These are phyloP conservation scores for Adineta ricciae DNA, from an alignment of 2,888 invertebrate genomes.

Conservation along the genomic window DNA sequence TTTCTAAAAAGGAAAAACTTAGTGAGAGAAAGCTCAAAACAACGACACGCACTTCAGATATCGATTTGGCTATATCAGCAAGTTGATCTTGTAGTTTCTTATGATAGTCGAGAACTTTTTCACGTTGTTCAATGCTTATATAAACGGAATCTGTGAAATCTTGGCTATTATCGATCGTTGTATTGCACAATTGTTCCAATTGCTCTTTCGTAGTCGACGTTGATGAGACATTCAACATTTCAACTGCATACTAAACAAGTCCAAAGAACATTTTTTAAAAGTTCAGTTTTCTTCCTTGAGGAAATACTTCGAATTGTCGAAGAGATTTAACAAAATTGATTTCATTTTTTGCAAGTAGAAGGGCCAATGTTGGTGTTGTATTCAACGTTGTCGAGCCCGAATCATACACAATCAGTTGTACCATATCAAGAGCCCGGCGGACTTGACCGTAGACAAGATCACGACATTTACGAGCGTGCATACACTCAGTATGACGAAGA, in stretches of 20 bases:
- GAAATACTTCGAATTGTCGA: constrained; percentile 7
- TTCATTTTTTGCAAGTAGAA: neutral
- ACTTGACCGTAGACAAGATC: constrained; percentile 90
- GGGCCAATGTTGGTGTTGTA: neutral
- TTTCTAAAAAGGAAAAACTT: neutral
- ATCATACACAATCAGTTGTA: constrained; percentile 91
- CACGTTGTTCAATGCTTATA: constrained; percentile 88
- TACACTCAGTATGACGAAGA: constrained; percentile 82
- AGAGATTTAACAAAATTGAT: constrained; percentile 14
- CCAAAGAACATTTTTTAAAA: neutral
- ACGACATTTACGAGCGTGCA: constrained; percentile 80
- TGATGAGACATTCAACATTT: constrained; percentile 72
- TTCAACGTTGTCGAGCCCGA: constrained; percentile 57
- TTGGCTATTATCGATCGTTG: constrained; percentile 68
- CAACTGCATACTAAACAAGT: constrained; percentile 60
- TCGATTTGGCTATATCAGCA: neutral
- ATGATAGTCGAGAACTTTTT: constrained; percentile 24
- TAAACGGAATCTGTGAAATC: constrained; percentile 99
- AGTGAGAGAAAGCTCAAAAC: neutral
- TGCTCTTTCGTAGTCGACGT: constrained; percentile 36
- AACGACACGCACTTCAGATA: neutral
- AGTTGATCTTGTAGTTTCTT: constrained; percentile 21
- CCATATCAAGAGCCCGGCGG: constrained; percentile 87
- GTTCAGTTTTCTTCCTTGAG: too few relatives aligned
- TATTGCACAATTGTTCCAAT: neutral